phyloP scores from a whole-genome alignment of 2,888 invertebrate species.

The Galeopsomyia nigrocyanea region DNA sequence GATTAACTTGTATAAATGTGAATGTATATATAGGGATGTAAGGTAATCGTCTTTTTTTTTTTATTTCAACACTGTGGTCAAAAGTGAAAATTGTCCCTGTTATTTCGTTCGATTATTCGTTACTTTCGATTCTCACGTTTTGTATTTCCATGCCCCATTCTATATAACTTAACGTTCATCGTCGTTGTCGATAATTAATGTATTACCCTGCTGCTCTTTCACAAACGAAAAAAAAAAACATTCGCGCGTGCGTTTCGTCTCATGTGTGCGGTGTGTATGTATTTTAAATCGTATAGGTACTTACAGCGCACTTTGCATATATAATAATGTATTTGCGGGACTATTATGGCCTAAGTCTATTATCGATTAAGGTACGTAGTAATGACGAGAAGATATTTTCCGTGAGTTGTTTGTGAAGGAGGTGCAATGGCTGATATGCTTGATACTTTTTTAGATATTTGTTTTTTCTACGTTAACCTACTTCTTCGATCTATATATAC shows the following conservation, averaged over 20 bases:
- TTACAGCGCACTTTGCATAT: slow-evolving; percentile 40
- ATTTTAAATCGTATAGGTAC: slow-evolving; percentile 20
- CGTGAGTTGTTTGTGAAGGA: no score
- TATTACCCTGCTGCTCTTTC: background rate
- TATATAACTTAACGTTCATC: background rate
- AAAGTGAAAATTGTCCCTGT: slow-evolving; percentile 9
- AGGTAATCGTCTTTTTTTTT: background rate
- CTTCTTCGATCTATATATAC: background rate
- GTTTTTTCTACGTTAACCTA: slow-evolving; percentile 10
- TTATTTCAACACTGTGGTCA: slow-evolving; percentile 8
- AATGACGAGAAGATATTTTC: no score
- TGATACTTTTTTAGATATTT: slow-evolving; percentile 42
- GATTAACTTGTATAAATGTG: background rate
- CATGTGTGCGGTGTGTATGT: slow-evolving; percentile 21
- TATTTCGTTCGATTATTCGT: slow-evolving; percentile 2
- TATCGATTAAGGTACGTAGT: no score
- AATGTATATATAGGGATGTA: slow-evolving; percentile 1
- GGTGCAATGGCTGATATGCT: slow-evolving; percentile 58
- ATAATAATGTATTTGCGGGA: slow-evolving; percentile 52
- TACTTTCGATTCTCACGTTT: background rate
- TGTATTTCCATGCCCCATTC: background rate
- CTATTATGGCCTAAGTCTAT: slow-evolving; percentile 20
- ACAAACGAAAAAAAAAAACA: slow-evolving; percentile 2
- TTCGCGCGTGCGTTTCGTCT: slow-evolving; percentile 10
- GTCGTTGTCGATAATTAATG: background rate